Evolutionary conservation across 2,113 vertebrate genomes (phyloP).

Genomic region (Cnemophilus loriae): DNA sequence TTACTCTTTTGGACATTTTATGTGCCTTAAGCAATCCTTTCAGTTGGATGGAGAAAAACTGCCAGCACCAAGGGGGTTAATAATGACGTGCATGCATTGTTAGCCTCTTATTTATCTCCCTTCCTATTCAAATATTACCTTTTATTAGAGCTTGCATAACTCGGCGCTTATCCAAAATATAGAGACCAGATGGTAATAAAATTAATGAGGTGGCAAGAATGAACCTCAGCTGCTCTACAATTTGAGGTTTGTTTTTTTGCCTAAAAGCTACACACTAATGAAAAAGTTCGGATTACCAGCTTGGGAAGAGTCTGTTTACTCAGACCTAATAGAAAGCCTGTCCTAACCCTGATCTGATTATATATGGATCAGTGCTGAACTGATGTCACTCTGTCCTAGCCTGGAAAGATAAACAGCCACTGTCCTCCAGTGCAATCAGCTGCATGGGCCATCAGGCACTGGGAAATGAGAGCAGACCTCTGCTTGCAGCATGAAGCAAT

Average conservation of each 20-base stretch:
- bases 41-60: not conserved
- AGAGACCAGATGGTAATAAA: slow-evolving; percentile 55
- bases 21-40: not conserved
- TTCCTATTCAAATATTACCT: slow-evolving; percentile 30
- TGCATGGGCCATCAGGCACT: not conserved
- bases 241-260: slow-evolving; percentile 28
- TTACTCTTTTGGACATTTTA: not conserved
- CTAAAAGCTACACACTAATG: not conserved
- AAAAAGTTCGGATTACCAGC: not conserved
- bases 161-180: not conserved
- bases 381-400: not conserved
- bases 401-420: not conserved
- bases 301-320: slow-evolving; percentile 15
- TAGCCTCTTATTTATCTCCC: not conserved
- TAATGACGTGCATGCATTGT: not conserved
- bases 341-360: not conserved
- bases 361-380: not conserved
- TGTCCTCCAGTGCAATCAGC: not conserved
- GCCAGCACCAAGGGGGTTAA: not conserved
- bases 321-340: not conserved
- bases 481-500: not conserved
- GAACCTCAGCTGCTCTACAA: slow-evolving; percentile 25
- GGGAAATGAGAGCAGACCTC: not conserved
- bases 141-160: slow-evolving; percentile 34
- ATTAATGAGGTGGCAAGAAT: slow-evolving; percentile 52